Conservation (phyloP, 2,888 invertebrate species). For the Nomada goodeniana region DNA sequence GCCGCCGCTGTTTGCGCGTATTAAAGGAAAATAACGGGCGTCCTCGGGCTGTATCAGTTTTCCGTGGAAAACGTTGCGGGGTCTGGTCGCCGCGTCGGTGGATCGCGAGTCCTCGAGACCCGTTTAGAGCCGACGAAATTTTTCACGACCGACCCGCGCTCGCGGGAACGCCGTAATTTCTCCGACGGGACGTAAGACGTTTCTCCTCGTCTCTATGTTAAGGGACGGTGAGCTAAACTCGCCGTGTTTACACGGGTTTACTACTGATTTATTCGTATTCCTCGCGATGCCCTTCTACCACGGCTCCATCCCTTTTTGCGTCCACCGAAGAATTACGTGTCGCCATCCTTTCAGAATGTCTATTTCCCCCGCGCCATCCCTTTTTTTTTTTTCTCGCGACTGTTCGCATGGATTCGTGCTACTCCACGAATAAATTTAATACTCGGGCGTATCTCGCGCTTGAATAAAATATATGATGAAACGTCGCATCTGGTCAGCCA, state of each 20-base stretch:
- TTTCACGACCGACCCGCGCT: constrained; percentile 35
- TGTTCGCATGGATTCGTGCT: not conserved
- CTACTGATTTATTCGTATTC: constrained; percentile 71
- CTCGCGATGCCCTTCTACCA: constrained; percentile 11
- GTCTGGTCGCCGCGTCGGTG: not conserved
- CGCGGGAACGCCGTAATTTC: constrained; percentile 45
- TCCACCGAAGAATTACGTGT: constrained; percentile 5
- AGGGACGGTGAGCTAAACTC: constrained; percentile 45
- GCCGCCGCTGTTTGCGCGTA: constrained; percentile 28
- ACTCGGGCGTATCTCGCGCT: not conserved
- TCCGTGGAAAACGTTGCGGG: constrained; percentile 9
- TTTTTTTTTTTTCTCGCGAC: constrained; percentile 5
- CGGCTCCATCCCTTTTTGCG: not conserved
- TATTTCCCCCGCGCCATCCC: too few relatives aligned
- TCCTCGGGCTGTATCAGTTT: not conserved
- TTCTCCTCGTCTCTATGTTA: constrained; percentile 24
- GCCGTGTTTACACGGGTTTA: constrained; percentile 72
- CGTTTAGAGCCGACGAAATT: constrained; percentile 16
- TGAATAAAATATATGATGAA: constrained; percentile 21
- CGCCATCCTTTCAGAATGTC: constrained; percentile 27
- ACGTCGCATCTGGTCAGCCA: constrained; percentile 2
- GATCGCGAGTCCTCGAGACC: not conserved
- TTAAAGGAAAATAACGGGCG: constrained; percentile 47
- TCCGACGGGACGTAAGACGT: constrained; percentile 13
- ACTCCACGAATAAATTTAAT: constrained; percentile 19